Evolutionary conservation across 2,113 vertebrate species (phyloP), one percentile per base, ranked within the genome.

Genomic region (Notothenia rossii): DNA sequence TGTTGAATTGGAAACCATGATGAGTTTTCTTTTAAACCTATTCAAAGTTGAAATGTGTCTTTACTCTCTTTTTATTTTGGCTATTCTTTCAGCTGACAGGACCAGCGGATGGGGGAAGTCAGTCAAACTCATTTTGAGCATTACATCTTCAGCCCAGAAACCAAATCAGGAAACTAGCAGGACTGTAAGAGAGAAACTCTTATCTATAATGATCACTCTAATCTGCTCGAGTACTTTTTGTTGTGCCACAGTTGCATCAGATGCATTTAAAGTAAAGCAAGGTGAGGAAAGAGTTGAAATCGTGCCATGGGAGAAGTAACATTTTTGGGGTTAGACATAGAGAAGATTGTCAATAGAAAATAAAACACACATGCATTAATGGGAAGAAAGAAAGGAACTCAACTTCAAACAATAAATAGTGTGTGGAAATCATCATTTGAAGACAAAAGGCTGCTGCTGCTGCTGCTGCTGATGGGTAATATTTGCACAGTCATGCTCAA

Each of bases 171-270:
- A 40, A 36, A 40, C 5, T 40, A 40, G 7, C 22, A 6, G 1
- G 22, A 48, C 15, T 17, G 67, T 43, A 5, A 53, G 12, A 45
- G 1, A 29, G 33, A 5, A n/a, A 20, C 46, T 29, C 29, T 29
- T 2, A 18, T 14, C 33, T 12, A 9, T 29, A 2, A 40, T 40
- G 7, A 7, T 40, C 36, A 7, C 36, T 40, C 36, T 40, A 7
- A 40, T 7, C 36, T 7, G 5, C 11, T 14, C 8, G 18, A 61
- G 12, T 0, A 72, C 83, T 92, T 86, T 86, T 90, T 91, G 83
- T 91, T 72, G 72, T 89, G 68, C 88, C 89, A 90, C 87, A 79
- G 60, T 72, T 82, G 88, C 83, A 89, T 68, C 65, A 81, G 69
- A 84, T 36, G 18, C 58, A 73, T 83, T 81, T 45, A 63, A 86